Conservation (phyloP, 35 echinoderm and acorn worm species). For the Nesometra sesokonis region DNA sequence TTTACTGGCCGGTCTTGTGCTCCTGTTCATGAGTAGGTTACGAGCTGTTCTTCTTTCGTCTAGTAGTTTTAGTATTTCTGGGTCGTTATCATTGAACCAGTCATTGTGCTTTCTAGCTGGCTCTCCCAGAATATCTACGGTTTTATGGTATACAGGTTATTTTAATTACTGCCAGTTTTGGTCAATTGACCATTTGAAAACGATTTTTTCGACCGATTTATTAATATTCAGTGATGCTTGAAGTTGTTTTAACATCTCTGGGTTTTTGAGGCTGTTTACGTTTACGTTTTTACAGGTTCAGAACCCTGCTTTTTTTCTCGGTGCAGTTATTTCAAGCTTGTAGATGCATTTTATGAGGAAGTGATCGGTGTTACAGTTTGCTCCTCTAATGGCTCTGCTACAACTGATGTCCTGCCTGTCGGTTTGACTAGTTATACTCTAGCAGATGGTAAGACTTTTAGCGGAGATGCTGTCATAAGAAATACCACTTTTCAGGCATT, state of each 20-base stretch:
- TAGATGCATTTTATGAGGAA: conserved; percentile 7
- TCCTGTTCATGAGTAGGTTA: too few relatives aligned
- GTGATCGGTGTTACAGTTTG: conserved; percentile 36
- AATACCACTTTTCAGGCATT: conserved; percentile 40
- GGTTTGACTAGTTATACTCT: conserved; percentile 34
- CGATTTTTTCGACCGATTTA: too few relatives aligned
- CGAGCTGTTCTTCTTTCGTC: conserved; percentile 6
- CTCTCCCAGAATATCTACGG: too few relatives aligned
- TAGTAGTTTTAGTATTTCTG: conserved; percentile 26
- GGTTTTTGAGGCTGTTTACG: not conserved
- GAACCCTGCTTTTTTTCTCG: conserved; percentile 8
- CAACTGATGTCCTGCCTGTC: conserved; percentile 18
- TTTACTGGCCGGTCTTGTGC: too few relatives aligned
- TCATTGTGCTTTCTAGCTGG: too few relatives aligned
- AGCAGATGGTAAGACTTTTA: conserved; percentile 46
- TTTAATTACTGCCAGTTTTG: too few relatives aligned
- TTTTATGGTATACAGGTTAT: too few relatives aligned
- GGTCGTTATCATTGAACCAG: conserved; percentile 26
- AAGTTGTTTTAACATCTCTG: not conserved
- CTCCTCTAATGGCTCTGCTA: conserved; percentile 27
- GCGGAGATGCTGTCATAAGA: conserved; percentile 41
- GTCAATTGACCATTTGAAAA: too few relatives aligned
- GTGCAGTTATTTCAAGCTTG: conserved; percentile 3
- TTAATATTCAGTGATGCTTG: too few relatives aligned
- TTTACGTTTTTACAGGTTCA: not conserved